phyloP scores from a whole-genome alignment of 2,113 vertebrate species.

The Notiomystis cincta region DNA sequence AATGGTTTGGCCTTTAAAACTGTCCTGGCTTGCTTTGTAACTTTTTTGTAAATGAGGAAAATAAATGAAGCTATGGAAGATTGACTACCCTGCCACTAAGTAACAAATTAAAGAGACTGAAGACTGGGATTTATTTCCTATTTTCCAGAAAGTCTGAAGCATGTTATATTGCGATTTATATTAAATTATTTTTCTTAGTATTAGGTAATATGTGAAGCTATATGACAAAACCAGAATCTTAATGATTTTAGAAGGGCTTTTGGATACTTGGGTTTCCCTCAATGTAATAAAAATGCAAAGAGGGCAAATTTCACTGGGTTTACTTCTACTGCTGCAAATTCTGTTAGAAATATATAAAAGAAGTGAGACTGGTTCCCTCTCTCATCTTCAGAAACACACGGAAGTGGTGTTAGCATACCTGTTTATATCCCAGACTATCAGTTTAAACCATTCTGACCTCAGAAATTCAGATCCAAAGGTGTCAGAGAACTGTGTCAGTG shows the following conservation, averaged over 20 bases:
- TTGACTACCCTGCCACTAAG: background rate
- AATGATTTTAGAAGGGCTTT: background rate
- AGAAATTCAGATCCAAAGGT: background rate
- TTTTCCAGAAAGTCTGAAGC: background rate
- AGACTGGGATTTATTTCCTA: background rate
- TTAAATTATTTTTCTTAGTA: background rate
- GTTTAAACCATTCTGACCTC: background rate
- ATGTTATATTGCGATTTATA: background rate
- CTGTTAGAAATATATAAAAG: background rate
- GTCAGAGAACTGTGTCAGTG: background rate
- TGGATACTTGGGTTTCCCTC: background rate
- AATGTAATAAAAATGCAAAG: background rate
- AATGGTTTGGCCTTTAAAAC: background rate
- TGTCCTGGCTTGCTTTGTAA: background rate
- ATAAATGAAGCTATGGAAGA: background rate
- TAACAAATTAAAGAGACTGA: background rate
- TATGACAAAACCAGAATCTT: background rate
- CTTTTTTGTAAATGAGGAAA: background rate
- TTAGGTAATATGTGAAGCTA: background rate
- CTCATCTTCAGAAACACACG: background rate
- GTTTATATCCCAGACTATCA: background rate
- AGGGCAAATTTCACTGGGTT: background rate
- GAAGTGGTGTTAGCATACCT: background rate
- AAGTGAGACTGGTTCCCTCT: background rate
- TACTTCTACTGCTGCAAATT: background rate